phyloP scores from a whole-genome alignment of 2,797 vertebrate genomes.

The Molossus molossus region DNA sequence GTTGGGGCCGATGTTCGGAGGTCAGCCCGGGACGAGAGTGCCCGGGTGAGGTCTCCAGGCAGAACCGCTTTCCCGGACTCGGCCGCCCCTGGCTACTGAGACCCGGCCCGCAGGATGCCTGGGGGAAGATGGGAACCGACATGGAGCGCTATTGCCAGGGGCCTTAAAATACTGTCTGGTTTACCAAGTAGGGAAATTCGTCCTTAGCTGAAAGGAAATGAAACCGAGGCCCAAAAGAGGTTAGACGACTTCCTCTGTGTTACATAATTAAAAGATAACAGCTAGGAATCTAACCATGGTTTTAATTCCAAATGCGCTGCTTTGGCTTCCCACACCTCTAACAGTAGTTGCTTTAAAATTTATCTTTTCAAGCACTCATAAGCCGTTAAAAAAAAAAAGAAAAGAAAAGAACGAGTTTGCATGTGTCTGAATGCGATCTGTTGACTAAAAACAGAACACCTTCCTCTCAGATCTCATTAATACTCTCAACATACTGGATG shows the following conservation, averaged over 20 bases:
- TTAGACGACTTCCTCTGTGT: constrained; percentile 35
- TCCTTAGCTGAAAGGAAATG: neutral
- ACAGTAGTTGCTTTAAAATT: neutral
- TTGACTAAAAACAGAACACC: neutral
- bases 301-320: neutral
- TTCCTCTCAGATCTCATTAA: neutral
- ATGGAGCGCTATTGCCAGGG: neutral
- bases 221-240: neutral
- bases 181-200: neutral
- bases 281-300: neutral
- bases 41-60: neutral
- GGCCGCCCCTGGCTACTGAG: neutral
- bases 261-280: constrained; percentile 53
- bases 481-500: neutral
- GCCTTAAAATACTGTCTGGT: neutral
- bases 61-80: neutral
- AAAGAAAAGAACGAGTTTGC: neutral
- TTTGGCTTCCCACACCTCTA: neutral
- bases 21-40: neutral
- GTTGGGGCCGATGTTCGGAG: neutral
- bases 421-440: neutral
- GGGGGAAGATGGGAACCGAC: neutral
- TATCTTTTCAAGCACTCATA: neutral
- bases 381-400: neutral
- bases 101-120: neutral